Evolutionary conservation across 1,140 invertebrate genomes (phyloP), one percentile per base, ranked within the genome.

Genomic region (Papilio polyxenes): DNA sequence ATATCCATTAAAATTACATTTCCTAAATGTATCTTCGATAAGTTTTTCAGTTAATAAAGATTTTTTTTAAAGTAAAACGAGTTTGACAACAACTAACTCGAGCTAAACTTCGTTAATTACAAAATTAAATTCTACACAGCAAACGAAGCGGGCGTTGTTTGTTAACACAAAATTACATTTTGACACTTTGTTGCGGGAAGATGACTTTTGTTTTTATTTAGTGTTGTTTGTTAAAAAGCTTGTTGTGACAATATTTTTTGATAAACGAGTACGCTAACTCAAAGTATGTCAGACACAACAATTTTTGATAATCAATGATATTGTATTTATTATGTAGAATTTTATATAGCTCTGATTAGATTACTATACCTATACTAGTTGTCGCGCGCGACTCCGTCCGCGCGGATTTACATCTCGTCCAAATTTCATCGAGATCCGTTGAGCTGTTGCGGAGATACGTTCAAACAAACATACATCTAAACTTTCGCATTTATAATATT

Each of bases 111-210:
- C 65, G 31, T 72, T 72, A 72, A 72, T 72, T 72, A 72, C 65
- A 72, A 72, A 72, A 72, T 72, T 72, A 72, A 72, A 72, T 72
- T 37, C n/a, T 31, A 15, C 65, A 72, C 31, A 65, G 62, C 62
- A 40, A 72, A 40, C 65, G 31, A 72, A 72, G 23, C 65, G 65
- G 65, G 23, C 65, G 31, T 72, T 72, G 65, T 72, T 72, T 72
- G 62, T 65, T 65, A 65, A 72, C 65, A 72, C 65, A 72, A 72
- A 72, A 72, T 72, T 72, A 72, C 65, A 72, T 72, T 37, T 72
- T 72, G 65, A 72, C 65, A 72, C 65, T 72, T 72, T 72, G 65
- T 40, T 72, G 65, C 65, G 65, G 65, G 9, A 31, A 37, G 65
- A 72, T 72, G 65, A 72, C 65, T 72, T 72, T 72, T 72, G 65